Percentiles rank a stretch among this genome's conserved stretches.
These are phyloP conservation scores for Phenganax subtilis DNA, from an alignment of 92 coral and sea anemone genomes.

Conservation along the genomic window DNA sequence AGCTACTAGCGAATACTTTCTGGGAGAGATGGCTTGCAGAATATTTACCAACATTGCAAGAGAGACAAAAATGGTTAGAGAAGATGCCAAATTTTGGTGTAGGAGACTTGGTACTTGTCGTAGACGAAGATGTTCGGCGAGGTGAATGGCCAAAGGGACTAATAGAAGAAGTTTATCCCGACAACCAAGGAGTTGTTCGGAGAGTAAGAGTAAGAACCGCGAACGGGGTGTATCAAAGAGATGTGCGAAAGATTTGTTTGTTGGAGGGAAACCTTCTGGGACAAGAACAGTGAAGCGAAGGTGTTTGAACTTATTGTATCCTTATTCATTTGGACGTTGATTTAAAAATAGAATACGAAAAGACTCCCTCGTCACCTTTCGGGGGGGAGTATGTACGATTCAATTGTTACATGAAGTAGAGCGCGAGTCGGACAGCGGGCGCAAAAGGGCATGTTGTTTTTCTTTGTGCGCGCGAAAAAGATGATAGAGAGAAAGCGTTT, in stretches of 20 bases:
- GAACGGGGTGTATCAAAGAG: constrained; percentile 25
- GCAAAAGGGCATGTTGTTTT: no score
- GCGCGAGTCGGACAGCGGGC: no score
- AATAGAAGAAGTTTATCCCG: constrained; percentile 29
- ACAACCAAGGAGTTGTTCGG: constrained; percentile 28
- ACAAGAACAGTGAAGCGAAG: no score
- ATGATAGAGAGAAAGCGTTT: no score
- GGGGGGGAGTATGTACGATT: no score
- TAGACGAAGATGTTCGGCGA: neutral
- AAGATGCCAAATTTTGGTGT: constrained; percentile 7
- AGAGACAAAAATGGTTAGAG: constrained; percentile 6
- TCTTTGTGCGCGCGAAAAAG: no score
- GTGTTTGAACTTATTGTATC: no score
- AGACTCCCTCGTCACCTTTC: no score
- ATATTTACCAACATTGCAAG: constrained; percentile 17
- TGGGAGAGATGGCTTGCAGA: constrained; percentile 13
- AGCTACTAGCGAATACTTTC: neutral
- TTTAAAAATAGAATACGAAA: no score
- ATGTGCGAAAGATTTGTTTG: constrained; percentile 41
- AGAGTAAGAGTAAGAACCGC: constrained; percentile 36
- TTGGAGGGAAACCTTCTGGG: constrained; percentile 31
- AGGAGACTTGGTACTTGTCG: constrained; percentile 4
- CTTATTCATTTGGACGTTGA: no score
- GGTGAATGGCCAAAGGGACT: constrained; percentile 26
- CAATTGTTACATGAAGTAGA: no score